phyloP scores from a whole-genome alignment of 2,797 vertebrate genomes.

The Lemur catta region DNA sequence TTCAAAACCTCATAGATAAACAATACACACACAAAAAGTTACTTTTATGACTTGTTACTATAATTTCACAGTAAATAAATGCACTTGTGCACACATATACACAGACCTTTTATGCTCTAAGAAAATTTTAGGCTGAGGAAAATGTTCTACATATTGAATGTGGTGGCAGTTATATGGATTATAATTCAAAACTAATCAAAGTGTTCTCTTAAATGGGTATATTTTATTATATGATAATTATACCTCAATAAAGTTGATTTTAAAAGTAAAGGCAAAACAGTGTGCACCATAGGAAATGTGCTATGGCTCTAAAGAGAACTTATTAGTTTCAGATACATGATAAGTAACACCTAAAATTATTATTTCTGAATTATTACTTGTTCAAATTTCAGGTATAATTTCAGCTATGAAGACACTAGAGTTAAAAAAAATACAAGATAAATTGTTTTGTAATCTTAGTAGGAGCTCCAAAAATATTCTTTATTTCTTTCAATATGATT shows the following conservation, averaged over 20 bases:
- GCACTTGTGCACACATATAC: not conserved
- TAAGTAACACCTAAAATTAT: conserved; percentile 12
- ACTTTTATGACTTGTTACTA: not conserved
- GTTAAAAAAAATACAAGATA: not conserved
- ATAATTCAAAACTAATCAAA: not conserved
- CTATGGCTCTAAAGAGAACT: not conserved
- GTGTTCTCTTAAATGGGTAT: not conserved
- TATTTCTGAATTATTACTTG: not conserved
- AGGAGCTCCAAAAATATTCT: not conserved
- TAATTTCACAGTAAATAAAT: not conserved
- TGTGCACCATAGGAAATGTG: not conserved
- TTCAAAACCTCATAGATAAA: not conserved
- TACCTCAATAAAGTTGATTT: not conserved
- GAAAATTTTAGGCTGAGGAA: not conserved
- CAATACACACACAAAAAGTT: not conserved
- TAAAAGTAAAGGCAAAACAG: not conserved
- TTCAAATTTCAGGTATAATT: not conserved
- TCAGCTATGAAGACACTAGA: not conserved
- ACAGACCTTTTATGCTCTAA: not conserved
- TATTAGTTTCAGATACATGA: not conserved
- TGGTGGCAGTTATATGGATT: not conserved
- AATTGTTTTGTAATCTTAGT: not conserved
- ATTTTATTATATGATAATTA: not conserved
- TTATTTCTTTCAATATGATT: not conserved
- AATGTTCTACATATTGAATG: not conserved